Conservation (phyloP, 2,797 vertebrate species). For the Danio choprae region DNA sequence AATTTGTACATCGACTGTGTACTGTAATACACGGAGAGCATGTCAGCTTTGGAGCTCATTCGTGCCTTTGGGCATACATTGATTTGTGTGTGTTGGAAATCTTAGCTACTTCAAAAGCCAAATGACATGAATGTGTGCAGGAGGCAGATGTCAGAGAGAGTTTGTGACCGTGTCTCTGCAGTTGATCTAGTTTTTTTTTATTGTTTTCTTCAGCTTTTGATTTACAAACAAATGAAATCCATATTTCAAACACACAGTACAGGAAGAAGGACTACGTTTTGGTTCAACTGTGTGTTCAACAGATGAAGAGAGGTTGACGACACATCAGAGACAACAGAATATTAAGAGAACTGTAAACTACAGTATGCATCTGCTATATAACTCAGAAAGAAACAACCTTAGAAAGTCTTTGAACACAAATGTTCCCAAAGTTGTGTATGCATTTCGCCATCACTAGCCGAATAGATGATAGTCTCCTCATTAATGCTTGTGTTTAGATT, state of each 20-base stretch:
- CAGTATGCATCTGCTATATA: conserved; percentile 19
- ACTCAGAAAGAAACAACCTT: not conserved
- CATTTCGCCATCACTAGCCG: conserved; percentile 19
- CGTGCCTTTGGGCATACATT: conserved; percentile 34
- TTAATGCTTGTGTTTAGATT: conserved; percentile 4
- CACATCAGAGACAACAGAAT: not conserved
- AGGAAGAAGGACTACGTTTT: not conserved
- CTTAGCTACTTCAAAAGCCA: conserved; percentile 20
- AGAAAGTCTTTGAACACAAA: not conserved
- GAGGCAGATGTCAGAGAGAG: conserved; percentile 49
- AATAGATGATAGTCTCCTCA: conserved; percentile 16
- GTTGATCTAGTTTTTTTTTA: conserved; percentile 26
- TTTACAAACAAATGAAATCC: conserved; percentile 36
- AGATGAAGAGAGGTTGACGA: not conserved
- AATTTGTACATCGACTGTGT: conserved; percentile 24
- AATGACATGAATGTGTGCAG: conserved; percentile 23
- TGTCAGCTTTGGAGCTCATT: conserved; percentile 31
- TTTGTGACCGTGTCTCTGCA: conserved; percentile 36
- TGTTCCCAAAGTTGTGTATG: conserved; percentile 24
- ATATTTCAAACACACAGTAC: conserved; percentile 11
- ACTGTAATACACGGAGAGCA: conserved; percentile 27
- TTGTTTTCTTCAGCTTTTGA: conserved; percentile 35
- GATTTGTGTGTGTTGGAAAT: conserved; percentile 32
- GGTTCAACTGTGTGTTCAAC: not conserved
- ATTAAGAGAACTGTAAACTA: not conserved